These are phyloP conservation scores for Sebastes umbrosus DNA, from an alignment of 2,797 vertebrate genomes.

Conservation along the genomic window DNA sequence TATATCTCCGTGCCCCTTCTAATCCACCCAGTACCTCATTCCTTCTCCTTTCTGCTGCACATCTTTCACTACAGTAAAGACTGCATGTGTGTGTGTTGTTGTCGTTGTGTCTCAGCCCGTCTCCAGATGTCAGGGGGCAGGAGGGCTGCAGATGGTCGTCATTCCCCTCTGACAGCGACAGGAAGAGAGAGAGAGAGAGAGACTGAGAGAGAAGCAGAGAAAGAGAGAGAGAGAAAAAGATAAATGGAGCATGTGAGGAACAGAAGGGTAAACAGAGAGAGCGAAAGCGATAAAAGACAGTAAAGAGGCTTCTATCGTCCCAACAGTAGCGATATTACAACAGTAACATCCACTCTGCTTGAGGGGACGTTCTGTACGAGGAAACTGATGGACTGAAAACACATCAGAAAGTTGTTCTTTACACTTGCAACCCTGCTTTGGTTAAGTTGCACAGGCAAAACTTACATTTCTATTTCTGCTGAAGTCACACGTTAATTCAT, in stretches of 20 bases:
- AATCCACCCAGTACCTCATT: constrained; percentile 26
- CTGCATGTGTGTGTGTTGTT: constrained; percentile 1
- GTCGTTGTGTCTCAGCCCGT: constrained; percentile 45
- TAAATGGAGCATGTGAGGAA: constrained; percentile 1
- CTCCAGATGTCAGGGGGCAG: constrained; percentile 74
- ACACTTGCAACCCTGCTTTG: constrained; percentile 1
- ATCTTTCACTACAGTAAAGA: constrained; percentile 30
- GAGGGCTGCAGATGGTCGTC: constrained; percentile 73
- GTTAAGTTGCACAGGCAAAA: background rate
- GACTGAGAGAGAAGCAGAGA: background rate
- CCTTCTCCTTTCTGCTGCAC: constrained; percentile 5
- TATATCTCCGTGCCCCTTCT: background rate
- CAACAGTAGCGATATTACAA: constrained; percentile 33
- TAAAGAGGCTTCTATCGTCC: constrained; percentile 32
- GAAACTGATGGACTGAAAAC: constrained; percentile 45
- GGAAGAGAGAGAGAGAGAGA: constrained; percentile 34
- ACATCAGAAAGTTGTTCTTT: constrained; percentile 27
- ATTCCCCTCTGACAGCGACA: constrained; percentile 67
- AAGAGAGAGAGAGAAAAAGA: background rate
- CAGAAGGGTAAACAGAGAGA: constrained; percentile 1
- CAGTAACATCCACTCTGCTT: constrained; percentile 29
- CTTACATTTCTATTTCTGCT: background rate
- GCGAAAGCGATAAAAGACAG: constrained; percentile 28
- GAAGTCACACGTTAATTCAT: background rate
- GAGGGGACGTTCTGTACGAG: constrained; percentile 40